A percentile compares a stretch with the other conserved stretches of the same genome.
Evolutionary conservation across 2,797 vertebrate species (phyloP).

Genomic region (Bufotes viridis): DNA sequence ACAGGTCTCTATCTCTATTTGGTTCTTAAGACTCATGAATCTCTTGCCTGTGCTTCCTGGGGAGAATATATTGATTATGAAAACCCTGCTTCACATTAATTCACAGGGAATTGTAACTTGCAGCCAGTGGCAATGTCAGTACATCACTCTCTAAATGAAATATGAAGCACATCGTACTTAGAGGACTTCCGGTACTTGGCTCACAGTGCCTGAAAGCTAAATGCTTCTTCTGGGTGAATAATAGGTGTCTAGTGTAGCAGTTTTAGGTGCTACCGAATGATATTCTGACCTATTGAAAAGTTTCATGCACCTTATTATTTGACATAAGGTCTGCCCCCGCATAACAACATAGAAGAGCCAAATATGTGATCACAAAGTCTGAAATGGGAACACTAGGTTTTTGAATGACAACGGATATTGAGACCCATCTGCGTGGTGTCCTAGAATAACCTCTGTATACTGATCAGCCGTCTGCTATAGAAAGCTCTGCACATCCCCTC

Average conservation of each 20-base stretch:
- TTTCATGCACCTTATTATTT: slow-evolving; percentile 52
- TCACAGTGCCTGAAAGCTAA: slow-evolving; percentile 55
- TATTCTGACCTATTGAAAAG: slow-evolving; percentile 27
- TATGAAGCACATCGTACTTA: slow-evolving; percentile 12
- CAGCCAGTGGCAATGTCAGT: slow-evolving; percentile 60
- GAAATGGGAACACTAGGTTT: slow-evolving; percentile 22
- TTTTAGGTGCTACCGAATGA: slow-evolving; percentile 15
- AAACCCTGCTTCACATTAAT: slow-evolving; percentile 52
- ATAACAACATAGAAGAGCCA: slow-evolving; percentile 1
- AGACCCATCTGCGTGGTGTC: slow-evolving; percentile 45
- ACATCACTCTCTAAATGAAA: slow-evolving; percentile 30
- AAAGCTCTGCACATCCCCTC: slow-evolving; percentile 18
- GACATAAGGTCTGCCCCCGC: slow-evolving; percentile 17
- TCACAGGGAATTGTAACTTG: slow-evolving; percentile 16
- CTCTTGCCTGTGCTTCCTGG: slow-evolving; percentile 22
- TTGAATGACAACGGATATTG: slow-evolving; percentile 41
- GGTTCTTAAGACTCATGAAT: slow-evolving; percentile 21
- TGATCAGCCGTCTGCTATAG: slow-evolving; percentile 37
- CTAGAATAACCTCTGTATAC: slow-evolving; percentile 49
- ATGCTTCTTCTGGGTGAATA: slow-evolving; percentile 42
- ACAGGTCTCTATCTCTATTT: slow-evolving; percentile 1
- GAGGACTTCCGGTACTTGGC: slow-evolving; percentile 57
- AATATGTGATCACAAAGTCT: slow-evolving; percentile 26
- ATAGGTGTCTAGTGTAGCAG: slow-evolving; percentile 4
- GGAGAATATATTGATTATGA: slow-evolving; percentile 30